Percentiles rank a stretch among this genome's conserved stretches.
phyloP scores from a whole-genome alignment of 1,140 invertebrate species.

The Neelides sp. region DNA sequence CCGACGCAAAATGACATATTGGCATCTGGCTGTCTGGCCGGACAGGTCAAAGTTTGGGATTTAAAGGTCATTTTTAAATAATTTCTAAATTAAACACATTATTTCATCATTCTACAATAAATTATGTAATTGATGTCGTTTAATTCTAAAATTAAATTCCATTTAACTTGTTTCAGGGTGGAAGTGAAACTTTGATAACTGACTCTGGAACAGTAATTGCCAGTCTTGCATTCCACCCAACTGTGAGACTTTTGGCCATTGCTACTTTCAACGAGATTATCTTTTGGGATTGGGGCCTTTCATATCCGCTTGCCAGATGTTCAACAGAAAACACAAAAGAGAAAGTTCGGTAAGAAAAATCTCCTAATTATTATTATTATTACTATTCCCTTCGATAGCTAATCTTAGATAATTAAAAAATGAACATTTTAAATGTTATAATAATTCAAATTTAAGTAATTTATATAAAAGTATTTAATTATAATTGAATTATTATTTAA shows the following conservation, averaged over 20 bases:
- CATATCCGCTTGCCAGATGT: slow-evolving; percentile 58
- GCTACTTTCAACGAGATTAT: slow-evolving; percentile 71
- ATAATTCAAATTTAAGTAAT: background rate
- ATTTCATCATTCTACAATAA: background rate
- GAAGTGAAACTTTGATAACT: slow-evolving; percentile 68
- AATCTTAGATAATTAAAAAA: background rate
- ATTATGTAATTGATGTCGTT: background rate
- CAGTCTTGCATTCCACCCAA: slow-evolving; percentile 74
- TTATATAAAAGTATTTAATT: background rate
- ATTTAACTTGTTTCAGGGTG: slow-evolving; percentile 47
- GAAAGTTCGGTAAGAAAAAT: slow-evolving; percentile 53
- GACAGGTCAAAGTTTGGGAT: slow-evolving; percentile 84
- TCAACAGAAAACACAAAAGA: slow-evolving; percentile 55
- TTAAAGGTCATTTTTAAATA: slow-evolving; percentile 53
- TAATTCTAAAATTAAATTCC: too few relatives aligned
- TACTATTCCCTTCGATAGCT: background rate
- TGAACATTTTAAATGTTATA: background rate
- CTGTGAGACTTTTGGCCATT: slow-evolving; percentile 65
- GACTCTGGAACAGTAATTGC: slow-evolving; percentile 60
- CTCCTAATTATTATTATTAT: background rate
- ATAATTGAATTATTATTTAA: background rate
- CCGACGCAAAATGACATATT: slow-evolving; percentile 68
- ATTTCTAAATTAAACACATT: slow-evolving; percentile 4
- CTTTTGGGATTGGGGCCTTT: slow-evolving; percentile 77
- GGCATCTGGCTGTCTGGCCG: slow-evolving; percentile 75